Base-by-base conservation (phyloP, 2,113 vertebrate species). In the Candoia aspera region DNA sequence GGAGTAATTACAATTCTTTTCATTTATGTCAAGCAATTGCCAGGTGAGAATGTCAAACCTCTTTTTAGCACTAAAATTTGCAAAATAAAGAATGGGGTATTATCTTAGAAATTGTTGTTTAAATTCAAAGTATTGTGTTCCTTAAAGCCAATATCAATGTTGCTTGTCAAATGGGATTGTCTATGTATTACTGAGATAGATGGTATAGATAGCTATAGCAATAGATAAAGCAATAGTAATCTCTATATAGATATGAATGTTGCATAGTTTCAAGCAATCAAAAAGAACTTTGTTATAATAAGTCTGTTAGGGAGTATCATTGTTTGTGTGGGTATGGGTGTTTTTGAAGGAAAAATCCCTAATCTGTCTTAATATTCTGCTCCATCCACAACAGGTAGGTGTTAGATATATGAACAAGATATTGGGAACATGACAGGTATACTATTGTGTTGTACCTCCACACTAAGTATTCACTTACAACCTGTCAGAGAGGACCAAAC, bases 1-100 rank as follows among this genome's bases (percentile, higher is more conserved):
- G 0, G 42, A 94, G 29, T 92, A 96, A 95, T 95, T 93, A 95
- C 92, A 94, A 86, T 91, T 57, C 17, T 95, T 96, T 92, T 94
- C 55, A 95, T 90, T 96, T 93, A 84, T 91, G 33, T 94, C 88
- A 95, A 93, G 10, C 49, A 53, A 37, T 93, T 93, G 46, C 73
- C 92, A 93, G 53, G 83, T 91, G 53, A 54, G 46, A 92, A 93
- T 37, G 93, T 37, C 84, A 94, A 46, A 17, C 0, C 49, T 93
- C 9, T 87, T 19, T 89, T 92, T 88, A 92, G 84, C 6, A 8
- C 11, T 8, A 92, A 0, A 92, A 84, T 6, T 85, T 33, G 94
- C 92, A 92, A 55, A 2, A 60, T 2, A 87, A 88, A 92, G 26
- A 94, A 88, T 13, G 4, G 58, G 91, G 86, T 84, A 87, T 8